A percentile compares a stretch with the other conserved stretches of the same genome.
phyloP scores from a whole-genome alignment of 2,888 invertebrate genomes.

The Ormyrus labotus region DNA sequence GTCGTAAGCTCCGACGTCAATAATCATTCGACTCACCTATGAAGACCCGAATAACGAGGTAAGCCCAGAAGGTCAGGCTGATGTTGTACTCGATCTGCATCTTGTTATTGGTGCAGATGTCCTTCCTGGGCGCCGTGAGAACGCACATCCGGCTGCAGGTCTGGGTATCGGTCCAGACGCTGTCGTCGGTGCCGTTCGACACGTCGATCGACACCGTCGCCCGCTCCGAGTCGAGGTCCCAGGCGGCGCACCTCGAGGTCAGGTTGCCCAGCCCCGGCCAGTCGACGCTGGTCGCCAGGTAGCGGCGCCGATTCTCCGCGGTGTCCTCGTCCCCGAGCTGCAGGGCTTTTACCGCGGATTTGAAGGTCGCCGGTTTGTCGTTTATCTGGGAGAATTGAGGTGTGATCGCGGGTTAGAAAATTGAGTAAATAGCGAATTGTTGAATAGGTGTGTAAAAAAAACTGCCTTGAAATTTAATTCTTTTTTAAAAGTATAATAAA shows the following conservation, averaged over 20 bases:
- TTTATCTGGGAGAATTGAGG: not conserved
- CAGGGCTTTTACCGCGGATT: conserved; percentile 60
- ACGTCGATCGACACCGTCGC: not conserved
- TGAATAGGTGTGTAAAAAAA: too few relatives aligned
- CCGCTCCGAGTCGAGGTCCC: not conserved
- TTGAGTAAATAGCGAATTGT: too few relatives aligned
- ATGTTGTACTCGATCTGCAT: conserved; percentile 81
- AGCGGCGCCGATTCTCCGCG: conserved; percentile 59
- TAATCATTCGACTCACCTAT: conserved; percentile 64
- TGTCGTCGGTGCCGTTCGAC: not conserved
- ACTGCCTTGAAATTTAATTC: too few relatives aligned
- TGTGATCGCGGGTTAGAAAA: too few relatives aligned
- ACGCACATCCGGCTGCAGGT: conserved; percentile 76
- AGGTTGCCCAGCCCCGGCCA: not conserved
- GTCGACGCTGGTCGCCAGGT: conserved; percentile 47
- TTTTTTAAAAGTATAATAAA: too few relatives aligned
- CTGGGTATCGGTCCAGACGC: not conserved
- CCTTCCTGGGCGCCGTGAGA: conserved; percentile 78
- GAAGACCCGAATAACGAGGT: conserved; percentile 80
- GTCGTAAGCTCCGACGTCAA: too few relatives aligned
- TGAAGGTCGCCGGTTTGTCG: not conserved
- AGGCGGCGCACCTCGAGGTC: not conserved
- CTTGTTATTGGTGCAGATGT: conserved; percentile 80
- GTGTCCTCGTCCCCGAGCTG: conserved; percentile 61
- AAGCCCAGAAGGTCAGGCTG: conserved; percentile 84